phyloP scores from a whole-genome alignment of 2,888 invertebrate genomes.

The Drosophila cyrtoloma region DNA sequence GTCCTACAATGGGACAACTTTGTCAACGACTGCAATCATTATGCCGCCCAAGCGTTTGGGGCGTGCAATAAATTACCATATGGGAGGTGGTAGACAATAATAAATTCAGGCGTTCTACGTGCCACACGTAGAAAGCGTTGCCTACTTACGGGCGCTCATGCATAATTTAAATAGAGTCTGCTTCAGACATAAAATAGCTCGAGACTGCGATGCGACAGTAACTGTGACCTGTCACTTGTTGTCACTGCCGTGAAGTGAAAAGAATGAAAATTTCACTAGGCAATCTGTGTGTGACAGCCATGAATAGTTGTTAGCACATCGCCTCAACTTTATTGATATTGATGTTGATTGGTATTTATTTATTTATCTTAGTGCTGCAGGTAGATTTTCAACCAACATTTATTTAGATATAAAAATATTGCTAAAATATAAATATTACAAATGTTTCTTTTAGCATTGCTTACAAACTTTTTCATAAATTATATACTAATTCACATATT shows the following conservation, averaged over 20 bases:
- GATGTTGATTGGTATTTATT: not conserved
- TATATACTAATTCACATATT: not conserved
- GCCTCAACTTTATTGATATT: not conserved
- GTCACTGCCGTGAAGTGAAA: not conserved
- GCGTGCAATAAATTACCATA: constrained; percentile 46
- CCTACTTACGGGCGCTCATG: constrained; percentile 57
- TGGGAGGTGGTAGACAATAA: constrained; percentile 56
- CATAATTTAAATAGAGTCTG: constrained; percentile 52
- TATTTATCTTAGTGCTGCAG: not conserved
- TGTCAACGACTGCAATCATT: constrained; percentile 58
- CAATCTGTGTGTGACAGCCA: not conserved
- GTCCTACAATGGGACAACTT: constrained; percentile 57
- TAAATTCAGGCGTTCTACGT: constrained; percentile 71
- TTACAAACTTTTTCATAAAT: not conserved
- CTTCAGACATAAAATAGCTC: constrained; percentile 2
- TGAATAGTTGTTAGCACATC: not conserved
- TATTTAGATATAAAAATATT: not conserved
- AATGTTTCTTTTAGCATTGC: not conserved
- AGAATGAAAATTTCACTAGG: not conserved
- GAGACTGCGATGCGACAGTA: not conserved
- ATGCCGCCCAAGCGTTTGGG: constrained; percentile 44
- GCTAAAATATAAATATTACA: not conserved
- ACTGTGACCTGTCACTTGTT: constrained; percentile 10
- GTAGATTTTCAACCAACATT: not conserved
- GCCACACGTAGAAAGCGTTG: constrained; percentile 58